A percentile compares a stretch with the other conserved stretches of the same genome.
phyloP scores from a whole-genome alignment of 1,140 invertebrate species.

The Steinernema feltiae region DNA sequence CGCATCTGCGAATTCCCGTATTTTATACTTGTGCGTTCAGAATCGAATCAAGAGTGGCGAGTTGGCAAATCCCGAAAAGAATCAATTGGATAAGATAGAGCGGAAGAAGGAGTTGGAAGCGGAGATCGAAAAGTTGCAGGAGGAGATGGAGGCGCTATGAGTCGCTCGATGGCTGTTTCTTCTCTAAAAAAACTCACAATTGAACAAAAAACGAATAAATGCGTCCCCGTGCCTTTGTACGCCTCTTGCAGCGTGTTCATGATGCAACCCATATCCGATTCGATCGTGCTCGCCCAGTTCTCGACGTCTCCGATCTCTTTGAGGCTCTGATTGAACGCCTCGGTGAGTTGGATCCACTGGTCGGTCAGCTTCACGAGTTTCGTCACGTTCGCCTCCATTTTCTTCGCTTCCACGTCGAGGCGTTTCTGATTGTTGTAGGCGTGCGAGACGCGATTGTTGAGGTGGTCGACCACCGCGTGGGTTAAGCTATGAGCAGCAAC shows the following conservation, averaged over 20 bases:
- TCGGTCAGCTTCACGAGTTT: constrained; percentile 92
- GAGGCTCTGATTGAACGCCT: constrained; percentile 85
- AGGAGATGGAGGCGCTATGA: constrained; percentile 43
- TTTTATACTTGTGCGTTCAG: constrained; percentile 33
- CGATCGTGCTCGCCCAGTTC: constrained; percentile 94
- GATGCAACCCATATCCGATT: constrained; percentile 87
- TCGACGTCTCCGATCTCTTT: constrained; percentile 98
- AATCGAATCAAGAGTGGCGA: constrained; percentile 42
- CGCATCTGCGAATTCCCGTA: background rate
- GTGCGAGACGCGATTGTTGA: constrained; percentile 96
- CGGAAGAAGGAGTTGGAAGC: constrained; percentile 52
- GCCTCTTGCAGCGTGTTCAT: constrained; percentile 86
- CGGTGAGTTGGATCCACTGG: constrained; percentile 86
- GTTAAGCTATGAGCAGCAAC: constrained; percentile 82
- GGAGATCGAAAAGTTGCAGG: constrained; percentile 58
- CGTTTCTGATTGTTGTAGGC: constrained; percentile 96
- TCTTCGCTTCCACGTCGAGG: constrained; percentile 90
- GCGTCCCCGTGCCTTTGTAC: constrained; percentile 69
- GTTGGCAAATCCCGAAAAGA: constrained; percentile 45
- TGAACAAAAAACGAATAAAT: constrained; percentile 23
- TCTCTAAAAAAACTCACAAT: constrained; percentile 13
- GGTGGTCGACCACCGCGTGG: constrained; percentile 85
- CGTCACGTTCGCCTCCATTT: constrained; percentile 83
- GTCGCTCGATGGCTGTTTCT: background rate
- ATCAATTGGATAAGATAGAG: constrained; percentile 57